A percentile compares a stretch with the other conserved stretches of the same genome.
Evolutionary conservation across 30 jellyfish, hydroid and myxozoan species (phyloP).

Genomic region (Hydra vulgaris): DNA sequence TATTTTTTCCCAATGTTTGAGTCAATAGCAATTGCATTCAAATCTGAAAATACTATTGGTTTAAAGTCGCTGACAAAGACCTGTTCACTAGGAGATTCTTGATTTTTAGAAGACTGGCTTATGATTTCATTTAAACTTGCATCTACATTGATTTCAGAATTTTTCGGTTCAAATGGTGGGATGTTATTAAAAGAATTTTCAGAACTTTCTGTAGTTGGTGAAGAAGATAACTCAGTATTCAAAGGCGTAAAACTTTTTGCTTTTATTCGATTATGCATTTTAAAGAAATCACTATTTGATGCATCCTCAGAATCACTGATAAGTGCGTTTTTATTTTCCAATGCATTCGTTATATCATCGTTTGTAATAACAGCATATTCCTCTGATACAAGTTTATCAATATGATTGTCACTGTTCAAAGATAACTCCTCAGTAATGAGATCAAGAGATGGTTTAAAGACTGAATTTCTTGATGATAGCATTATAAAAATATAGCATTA

Average conservation of each 20-base stretch:
- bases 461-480: neutral
- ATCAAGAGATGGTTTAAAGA: constrained; percentile 4
- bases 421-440: constrained; percentile 5
- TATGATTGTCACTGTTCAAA: neutral
- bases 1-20: constrained; percentile 1
- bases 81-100: neutral
- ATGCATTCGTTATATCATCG: constrained; percentile 3
- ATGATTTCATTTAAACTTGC: neutral
- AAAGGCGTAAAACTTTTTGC: constrained; percentile 1
- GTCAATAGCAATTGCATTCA: neutral
- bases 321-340: neutral
- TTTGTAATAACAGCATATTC: constrained; percentile 23
- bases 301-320: neutral
- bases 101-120: neutral
- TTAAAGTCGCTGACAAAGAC: neutral
- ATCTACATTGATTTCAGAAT: neutral
- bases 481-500: too few relatives aligned
- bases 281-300: neutral
- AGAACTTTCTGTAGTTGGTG: neutral
- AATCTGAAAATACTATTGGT: neutral
- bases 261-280: constrained; percentile 3
- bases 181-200: neutral
- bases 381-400: constrained; percentile 2
- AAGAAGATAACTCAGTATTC: neutral
- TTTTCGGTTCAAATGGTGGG: neutral